Evolutionary conservation across 2,888 invertebrate genomes (phyloP).

Genomic region (Pachliopta kotzebuea): DNA sequence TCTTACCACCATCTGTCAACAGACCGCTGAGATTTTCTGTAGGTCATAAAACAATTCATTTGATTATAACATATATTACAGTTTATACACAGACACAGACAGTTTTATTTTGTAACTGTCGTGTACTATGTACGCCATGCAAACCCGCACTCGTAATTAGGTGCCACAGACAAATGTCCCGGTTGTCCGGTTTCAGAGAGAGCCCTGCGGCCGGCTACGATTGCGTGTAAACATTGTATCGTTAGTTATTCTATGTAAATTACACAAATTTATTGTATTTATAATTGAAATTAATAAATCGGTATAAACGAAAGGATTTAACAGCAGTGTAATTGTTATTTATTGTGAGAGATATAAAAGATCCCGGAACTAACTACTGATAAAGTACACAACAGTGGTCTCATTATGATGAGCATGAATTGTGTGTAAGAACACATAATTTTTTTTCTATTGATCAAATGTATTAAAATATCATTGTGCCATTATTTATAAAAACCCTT

Average conservation of each 20-base stretch:
- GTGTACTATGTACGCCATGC: neutral
- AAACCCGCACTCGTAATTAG: neutral
- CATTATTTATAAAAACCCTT: no score
- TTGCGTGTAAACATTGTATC: neutral
- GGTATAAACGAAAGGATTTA: neutral
- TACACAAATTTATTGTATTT: neutral
- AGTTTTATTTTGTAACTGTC: neutral
- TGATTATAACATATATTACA: neutral
- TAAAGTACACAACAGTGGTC: no score
- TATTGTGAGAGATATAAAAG: neutral
- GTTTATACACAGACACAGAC: no score
- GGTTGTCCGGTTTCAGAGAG: neutral
- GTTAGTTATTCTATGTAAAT: no score
- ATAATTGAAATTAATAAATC: neutral
- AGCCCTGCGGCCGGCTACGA: conserved; percentile 1
- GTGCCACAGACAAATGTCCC: neutral
- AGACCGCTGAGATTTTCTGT: no score
- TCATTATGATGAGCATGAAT: no score
- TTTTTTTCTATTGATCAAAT: no score
- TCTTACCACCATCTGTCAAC: no score
- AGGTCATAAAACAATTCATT: neutral
- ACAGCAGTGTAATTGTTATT: neutral
- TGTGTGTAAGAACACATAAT: no score
- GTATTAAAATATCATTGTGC: no score
- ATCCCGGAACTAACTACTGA: neutral